Evolutionary conservation across 2,113 vertebrate species (phyloP).

Genomic region (Mola mola): DNA sequence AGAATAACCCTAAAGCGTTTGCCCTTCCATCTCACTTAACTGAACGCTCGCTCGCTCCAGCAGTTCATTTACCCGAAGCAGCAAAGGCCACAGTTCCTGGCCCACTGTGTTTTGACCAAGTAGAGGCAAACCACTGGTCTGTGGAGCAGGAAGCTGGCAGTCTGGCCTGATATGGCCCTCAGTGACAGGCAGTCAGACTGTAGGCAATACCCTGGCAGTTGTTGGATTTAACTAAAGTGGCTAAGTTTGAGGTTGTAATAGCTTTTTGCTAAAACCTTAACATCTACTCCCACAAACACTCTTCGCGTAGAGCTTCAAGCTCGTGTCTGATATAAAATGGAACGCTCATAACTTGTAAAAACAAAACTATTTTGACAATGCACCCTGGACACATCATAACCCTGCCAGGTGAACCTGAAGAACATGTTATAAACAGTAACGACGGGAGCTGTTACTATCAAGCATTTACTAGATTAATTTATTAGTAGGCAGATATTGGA

Average conservation of each 20-base stretch:
- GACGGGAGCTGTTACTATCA: background rate
- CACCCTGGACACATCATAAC: conserved; percentile 1
- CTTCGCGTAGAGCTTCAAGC: too few relatives aligned
- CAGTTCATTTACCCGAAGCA: conserved; percentile 61
- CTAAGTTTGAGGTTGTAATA: conserved; percentile 3
- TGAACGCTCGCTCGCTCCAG: conserved; percentile 41
- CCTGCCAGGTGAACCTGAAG: conserved; percentile 10
- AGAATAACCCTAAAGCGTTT: conserved; percentile 24
- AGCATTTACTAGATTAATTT: background rate
- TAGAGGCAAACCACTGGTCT: conserved; percentile 76
- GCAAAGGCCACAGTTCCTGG: conserved; percentile 57
- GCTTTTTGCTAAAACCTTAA: conserved; percentile 15
- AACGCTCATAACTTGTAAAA: conserved; percentile 12
- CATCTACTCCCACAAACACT: background rate
- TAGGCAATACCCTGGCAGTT: conserved; percentile 52
- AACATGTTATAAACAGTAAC: background rate
- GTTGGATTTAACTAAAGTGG: conserved; percentile 28
- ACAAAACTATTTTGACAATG: conserved; percentile 23
- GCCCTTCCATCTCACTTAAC: conserved; percentile 54
- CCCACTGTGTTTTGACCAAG: conserved; percentile 81
- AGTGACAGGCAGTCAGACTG: conserved; percentile 56
- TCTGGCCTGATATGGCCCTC: conserved; percentile 79
- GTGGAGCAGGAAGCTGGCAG: conserved; percentile 67
- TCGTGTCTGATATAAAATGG: conserved; percentile 2
- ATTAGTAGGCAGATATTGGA: background rate